Evolutionary conservation across 2,113 vertebrate genomes (phyloP), one percentile per base, ranked within the genome.

Genomic region (Oxygymnocypris stewartii): DNA sequence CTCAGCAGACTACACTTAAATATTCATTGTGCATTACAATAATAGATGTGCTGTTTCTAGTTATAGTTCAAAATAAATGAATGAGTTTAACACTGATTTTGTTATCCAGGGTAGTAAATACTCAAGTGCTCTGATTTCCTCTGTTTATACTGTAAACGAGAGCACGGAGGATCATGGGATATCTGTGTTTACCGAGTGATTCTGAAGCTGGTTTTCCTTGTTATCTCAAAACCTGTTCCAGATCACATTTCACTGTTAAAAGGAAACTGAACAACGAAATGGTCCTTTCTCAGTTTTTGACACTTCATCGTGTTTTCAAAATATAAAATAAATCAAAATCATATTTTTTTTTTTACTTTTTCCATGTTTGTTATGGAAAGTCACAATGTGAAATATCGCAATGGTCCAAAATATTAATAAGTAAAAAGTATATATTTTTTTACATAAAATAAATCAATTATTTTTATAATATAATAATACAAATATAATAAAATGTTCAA

Each of bases 121-220:
- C 16, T 69, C 2, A 2, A 75, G 42, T n/a, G 20, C 40, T n/a
- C 2, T 6, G 23, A n/a, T n/a, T 47, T 7, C 16, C 31, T 18
- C n/a, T 47, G 73, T 25, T 25, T 75, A 47, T 25, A 25, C 73
- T 44, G 73, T 47, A 75, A 25, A 11, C 4, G 42, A 75, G n/a
- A 73, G 69, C 69, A 3, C 18, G 2, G 69, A 75, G 37, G 73
- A 75, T 75, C 73, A 75, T 75, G 73, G 71, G 71, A 74, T 42
- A 20, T 44, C 23, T 73, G 18, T 10, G 37, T 74, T 42, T 42
- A 40, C 69, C 7, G 8, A 71, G 2, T 18, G 16, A 69, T 69
- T 69, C 67, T 9, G 67, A 69, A 69, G 0, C 8, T 4, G 16
- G 40, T 20, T 40, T 40, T 40, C 31, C 7, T 9, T 67, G 2